Evolutionary conservation across 2,113 vertebrate species (phyloP).

Genomic region (Tragelaphus strepsiceros): DNA sequence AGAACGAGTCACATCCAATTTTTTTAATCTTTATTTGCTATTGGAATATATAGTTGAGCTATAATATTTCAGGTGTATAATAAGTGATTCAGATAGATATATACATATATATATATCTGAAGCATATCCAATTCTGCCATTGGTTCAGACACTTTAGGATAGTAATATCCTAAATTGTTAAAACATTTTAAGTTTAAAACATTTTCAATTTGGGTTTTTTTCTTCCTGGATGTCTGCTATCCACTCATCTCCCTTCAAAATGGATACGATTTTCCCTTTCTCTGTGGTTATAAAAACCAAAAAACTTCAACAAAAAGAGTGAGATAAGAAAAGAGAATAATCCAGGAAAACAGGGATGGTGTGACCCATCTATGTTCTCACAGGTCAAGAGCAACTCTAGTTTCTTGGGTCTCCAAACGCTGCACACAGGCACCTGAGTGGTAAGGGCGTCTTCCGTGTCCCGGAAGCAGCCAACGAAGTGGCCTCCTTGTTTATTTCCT

Average conservation of each 20-base stretch:
- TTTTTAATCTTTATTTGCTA: neutral
- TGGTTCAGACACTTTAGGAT: neutral
- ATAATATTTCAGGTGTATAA: neutral
- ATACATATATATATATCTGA: neutral
- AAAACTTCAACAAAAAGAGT: neutral
- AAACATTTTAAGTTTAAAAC: neutral
- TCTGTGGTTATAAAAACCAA: neutral
- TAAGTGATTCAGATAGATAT: neutral
- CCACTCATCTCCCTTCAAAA: neutral
- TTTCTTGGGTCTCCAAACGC: neutral
- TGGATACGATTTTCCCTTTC: neutral
- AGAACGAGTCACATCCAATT: neutral
- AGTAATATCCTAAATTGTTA: neutral
- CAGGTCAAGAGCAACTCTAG: neutral
- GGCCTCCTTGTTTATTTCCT: neutral
- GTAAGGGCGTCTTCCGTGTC: neutral
- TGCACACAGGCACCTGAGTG: neutral
- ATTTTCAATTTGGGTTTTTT: neutral
- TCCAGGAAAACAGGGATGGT: neutral
- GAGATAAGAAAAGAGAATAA: neutral
- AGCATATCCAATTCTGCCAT: neutral
- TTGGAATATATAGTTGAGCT: neutral
- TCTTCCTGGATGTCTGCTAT: neutral
- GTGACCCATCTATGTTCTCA: too few relatives aligned
- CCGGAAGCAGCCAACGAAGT: neutral